Conservation (phyloP, 2,888 invertebrate species). For the Pollenia angustigena region DNA sequence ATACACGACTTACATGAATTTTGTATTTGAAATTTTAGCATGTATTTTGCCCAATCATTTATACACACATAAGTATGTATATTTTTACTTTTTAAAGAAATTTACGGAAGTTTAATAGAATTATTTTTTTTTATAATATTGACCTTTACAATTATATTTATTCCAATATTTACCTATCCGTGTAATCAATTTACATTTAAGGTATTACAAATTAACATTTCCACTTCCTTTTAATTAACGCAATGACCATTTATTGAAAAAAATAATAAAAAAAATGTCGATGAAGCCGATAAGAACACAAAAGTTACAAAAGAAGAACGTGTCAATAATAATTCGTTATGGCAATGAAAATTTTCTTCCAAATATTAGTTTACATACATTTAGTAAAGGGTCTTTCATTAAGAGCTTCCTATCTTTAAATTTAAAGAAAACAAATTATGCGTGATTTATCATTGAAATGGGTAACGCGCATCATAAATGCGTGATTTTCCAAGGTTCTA, state of each 20-base stretch:
- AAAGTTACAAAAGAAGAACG: conserved; percentile 30
- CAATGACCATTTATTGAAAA: conserved; percentile 13
- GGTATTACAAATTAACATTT: conserved; percentile 38
- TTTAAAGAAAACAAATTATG: too few species aligned
- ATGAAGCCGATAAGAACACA: conserved; percentile 28
- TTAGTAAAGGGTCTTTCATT: too few species aligned
- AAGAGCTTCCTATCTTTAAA: too few species aligned
- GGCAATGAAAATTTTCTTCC: conserved; percentile 39
- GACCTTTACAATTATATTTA: conserved; percentile 14
- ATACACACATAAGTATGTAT: too few species aligned
- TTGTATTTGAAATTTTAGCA: background rate
- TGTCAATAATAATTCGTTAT: conserved; percentile 58
- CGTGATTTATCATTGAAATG: too few species aligned
- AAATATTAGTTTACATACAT: too few species aligned
- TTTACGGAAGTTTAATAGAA: background rate
- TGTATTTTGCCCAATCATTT: background rate
- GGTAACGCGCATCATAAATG: too few species aligned
- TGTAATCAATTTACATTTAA: background rate
- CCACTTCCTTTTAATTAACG: conserved; percentile 41
- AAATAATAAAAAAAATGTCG: conserved; percentile 6
- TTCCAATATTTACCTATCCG: background rate
- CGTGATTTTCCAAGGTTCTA: too few species aligned
- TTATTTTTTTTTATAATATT: background rate
- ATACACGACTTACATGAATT: too few species aligned
- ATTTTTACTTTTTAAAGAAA: background rate